Percentiles rank a stretch among this genome's conserved stretches.
These are phyloP conservation scores for Mactra quadrangularis DNA, from an alignment of 1,140 invertebrate genomes.

Conservation along the genomic window DNA sequence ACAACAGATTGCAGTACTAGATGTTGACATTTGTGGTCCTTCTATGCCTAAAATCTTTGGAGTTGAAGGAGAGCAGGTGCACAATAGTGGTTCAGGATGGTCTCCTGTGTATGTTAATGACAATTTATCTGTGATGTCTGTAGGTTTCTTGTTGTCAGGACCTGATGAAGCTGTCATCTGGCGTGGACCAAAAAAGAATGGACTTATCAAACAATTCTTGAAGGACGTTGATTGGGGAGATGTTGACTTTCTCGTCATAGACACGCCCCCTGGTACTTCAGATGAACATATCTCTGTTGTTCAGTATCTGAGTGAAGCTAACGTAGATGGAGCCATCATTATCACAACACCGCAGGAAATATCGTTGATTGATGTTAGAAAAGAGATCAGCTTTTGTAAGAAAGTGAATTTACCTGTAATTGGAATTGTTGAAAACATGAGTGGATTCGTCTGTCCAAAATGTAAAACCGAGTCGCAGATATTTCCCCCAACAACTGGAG, in stretches of 20 bases:
- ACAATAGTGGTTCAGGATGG: conserved; percentile 98
- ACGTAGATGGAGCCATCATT: conserved; percentile 92
- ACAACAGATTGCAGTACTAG: conserved; percentile 92
- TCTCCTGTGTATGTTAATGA: conserved; percentile 95
- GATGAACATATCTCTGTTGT: conserved; percentile 98
- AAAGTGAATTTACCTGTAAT: conserved; percentile 94
- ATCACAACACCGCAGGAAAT: conserved; percentile 96
- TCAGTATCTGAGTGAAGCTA: conserved; percentile 87
- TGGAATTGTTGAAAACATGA: conserved; percentile 98
- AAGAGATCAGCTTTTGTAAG: conserved; percentile 97
- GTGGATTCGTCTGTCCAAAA: conserved; percentile 95
- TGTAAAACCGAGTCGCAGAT: conserved; percentile 91
- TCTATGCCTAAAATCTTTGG: conserved; percentile 94
- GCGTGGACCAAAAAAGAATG: conserved; percentile 97
- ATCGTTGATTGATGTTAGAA: conserved; percentile 96
- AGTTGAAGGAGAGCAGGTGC: conserved; percentile 87
- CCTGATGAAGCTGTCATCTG: conserved; percentile 97
- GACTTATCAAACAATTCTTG: conserved; percentile 97
- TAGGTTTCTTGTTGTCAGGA: conserved; percentile 95
- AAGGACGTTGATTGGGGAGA: conserved; percentile 96
- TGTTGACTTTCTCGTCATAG: conserved; percentile 96
- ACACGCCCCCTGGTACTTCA: conserved; percentile 98
- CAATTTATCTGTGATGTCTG: conserved; percentile 96
- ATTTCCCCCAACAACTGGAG: conserved; percentile 91
- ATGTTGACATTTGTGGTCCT: conserved; percentile 98